A percentile compares a stretch with the other conserved stretches of the same genome.
Evolutionary conservation across 2,797 vertebrate species (phyloP).

Genomic region (Tarsius wallacei): DNA sequence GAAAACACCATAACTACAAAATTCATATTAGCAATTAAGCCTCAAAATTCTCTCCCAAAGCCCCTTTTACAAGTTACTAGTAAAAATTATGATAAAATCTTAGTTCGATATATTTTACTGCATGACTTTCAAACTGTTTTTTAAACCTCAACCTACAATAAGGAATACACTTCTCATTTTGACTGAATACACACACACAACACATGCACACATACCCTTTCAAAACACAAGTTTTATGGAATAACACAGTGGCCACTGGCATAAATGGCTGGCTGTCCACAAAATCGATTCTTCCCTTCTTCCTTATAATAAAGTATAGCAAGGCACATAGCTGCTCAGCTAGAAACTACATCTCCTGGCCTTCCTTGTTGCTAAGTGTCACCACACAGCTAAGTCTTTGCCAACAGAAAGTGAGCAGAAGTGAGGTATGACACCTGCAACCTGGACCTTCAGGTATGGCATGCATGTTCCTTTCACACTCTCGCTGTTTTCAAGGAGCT

Average conservation of each 20-base stretch:
- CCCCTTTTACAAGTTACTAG: slow-evolving; percentile 5
- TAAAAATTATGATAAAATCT: slow-evolving; percentile 36
- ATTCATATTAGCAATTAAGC: not conserved
- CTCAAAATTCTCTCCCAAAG: slow-evolving; percentile 63
- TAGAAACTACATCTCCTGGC: not conserved
- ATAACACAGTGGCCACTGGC: not conserved
- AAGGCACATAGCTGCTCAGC: not conserved
- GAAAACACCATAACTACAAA: slow-evolving; percentile 20
- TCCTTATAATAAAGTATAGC: not conserved
- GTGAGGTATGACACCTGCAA: not conserved
- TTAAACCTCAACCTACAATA: not conserved
- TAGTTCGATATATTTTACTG: slow-evolving; percentile 44
- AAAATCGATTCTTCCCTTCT: no score
- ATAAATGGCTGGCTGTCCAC: not conserved
- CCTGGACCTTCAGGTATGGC: not conserved
- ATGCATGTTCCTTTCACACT: not conserved
- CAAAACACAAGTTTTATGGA: not conserved
- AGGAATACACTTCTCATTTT: not conserved
- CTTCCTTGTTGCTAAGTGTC: not conserved
- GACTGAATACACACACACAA: not conserved
- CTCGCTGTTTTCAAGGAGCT: not conserved
- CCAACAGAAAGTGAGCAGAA: not conserved
- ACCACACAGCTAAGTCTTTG: not conserved
- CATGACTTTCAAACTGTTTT: slow-evolving; percentile 38
- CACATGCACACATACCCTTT: not conserved